phyloP scores from a whole-genome alignment of 1,140 invertebrate species.

The Centruroides sculpturatus region DNA sequence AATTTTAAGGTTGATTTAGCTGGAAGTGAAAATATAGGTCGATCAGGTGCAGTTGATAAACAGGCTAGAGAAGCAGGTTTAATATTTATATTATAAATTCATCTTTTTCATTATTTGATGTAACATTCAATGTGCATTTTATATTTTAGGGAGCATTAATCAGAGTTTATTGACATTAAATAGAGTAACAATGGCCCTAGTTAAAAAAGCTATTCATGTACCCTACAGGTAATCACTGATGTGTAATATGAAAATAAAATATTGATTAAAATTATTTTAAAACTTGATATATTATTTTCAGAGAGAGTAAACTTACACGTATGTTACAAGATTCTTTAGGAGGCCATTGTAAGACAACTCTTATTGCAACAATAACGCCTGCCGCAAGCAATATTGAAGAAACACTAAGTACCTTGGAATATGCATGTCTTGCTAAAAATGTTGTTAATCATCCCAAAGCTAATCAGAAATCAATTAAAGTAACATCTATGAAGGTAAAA shows the following conservation, averaged over 20 bases:
- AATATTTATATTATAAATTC: too few species aligned
- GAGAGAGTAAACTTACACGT: constrained; percentile 47
- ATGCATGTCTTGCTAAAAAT: constrained; percentile 85
- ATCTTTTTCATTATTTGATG: neutral
- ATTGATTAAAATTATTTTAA: neutral
- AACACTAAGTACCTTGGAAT: constrained; percentile 86
- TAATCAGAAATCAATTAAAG: constrained; percentile 82
- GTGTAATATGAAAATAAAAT: neutral
- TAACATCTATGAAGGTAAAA: constrained; percentile 39
- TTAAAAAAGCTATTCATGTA: constrained; percentile 69
- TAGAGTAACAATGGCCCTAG: constrained; percentile 85
- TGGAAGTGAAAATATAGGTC: constrained; percentile 87
- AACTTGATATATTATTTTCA: neutral
- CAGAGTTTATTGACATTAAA: constrained; percentile 91
- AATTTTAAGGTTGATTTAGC: constrained; percentile 60
- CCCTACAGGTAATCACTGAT: constrained; percentile 57
- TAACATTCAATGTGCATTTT: neutral
- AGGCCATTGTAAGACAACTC: constrained; percentile 82
- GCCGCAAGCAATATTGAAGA: constrained; percentile 75
- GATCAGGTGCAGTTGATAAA: constrained; percentile 81
- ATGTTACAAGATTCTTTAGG: constrained; percentile 89
- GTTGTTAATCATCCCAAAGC: constrained; percentile 89
- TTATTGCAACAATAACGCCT: constrained; percentile 88
- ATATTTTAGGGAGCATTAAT: constrained; percentile 56
- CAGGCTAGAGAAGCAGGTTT: constrained; percentile 66